phyloP scores from a whole-genome alignment of 2,113 vertebrate genomes.

The Oceanodroma tethys region DNA sequence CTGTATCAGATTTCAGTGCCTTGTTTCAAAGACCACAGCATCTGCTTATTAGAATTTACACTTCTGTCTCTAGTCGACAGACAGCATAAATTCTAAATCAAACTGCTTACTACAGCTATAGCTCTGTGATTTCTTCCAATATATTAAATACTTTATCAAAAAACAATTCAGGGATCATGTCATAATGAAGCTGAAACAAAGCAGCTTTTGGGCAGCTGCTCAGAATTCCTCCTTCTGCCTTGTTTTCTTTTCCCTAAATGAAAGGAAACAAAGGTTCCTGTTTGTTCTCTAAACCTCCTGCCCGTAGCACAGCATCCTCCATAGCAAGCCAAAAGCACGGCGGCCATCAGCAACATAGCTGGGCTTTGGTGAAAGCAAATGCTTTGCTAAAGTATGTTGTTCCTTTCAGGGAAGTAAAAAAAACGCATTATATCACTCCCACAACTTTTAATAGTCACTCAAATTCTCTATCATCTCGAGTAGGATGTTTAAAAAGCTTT shows the following conservation, averaged over 20 bases:
- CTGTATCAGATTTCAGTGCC: background rate
- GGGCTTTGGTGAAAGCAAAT: background rate
- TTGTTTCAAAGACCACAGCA: background rate
- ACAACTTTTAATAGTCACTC: background rate
- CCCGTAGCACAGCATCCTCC: slow-evolving; percentile 21
- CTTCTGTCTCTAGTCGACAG: background rate
- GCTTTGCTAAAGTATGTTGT: background rate
- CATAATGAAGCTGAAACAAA: slow-evolving; percentile 15
- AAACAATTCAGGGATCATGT: background rate
- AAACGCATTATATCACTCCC: background rate
- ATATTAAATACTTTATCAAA: background rate
- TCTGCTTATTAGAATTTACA: background rate
- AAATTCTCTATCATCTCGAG: background rate
- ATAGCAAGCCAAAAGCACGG: background rate
- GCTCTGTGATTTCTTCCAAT: background rate
- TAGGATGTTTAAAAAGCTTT: background rate
- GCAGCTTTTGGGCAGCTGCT: slow-evolving; percentile 19
- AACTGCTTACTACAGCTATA: background rate
- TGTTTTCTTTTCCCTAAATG: slow-evolving; percentile 28
- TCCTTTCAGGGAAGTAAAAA: background rate
- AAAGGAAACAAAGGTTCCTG: slow-evolving; percentile 65
- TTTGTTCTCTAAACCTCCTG: slow-evolving; percentile 56
- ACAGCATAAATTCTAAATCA: background rate
- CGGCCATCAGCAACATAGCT: background rate
- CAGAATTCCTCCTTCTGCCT: slow-evolving; percentile 24